phyloP scores from a whole-genome alignment of 2,888 invertebrate species.

The Eretmocerus hayati region DNA sequence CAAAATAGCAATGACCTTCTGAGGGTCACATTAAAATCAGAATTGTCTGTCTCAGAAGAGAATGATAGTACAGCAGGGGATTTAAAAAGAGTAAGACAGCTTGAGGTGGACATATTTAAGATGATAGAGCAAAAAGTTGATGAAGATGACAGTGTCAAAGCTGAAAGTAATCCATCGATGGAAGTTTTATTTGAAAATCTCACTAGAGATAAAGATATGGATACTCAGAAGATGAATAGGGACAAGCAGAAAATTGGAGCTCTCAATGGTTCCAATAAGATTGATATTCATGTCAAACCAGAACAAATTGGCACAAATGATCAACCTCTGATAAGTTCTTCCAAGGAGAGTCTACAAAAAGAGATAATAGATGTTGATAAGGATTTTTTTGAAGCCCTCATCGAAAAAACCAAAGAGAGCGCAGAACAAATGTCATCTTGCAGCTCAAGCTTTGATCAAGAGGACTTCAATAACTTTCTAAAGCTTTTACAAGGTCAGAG shows the following conservation, averaged over 20 bases:
- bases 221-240: slow-evolving; percentile 36
- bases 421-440: slow-evolving; percentile 36
- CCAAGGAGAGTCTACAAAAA: slow-evolving; percentile 38
- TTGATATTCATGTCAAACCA: no score
- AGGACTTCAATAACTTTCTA: slow-evolving; percentile 42
- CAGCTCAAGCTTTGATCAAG: slow-evolving; percentile 41
- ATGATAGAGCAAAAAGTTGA: slow-evolving; percentile 38
- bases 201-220: slow-evolving; percentile 30
- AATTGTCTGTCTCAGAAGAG: slow-evolving; percentile 34
- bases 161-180: slow-evolving; percentile 30
- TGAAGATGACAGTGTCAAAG: slow-evolving; percentile 31
- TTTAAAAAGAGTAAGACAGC: slow-evolving; percentile 29
- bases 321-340: no score
- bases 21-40: slow-evolving; percentile 37
- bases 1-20: slow-evolving; percentile 36
- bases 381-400: slow-evolving; percentile 39
- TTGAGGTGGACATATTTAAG: slow-evolving; percentile 41
- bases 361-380: slow-evolving; percentile 44
- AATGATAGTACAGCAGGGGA: slow-evolving; percentile 19
- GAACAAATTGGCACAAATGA: no score
- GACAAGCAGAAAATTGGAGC: slow-evolving; percentile 40
- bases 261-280: slow-evolving; percentile 40
- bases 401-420: slow-evolving; percentile 35
- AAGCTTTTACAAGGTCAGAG: slow-evolving; percentile 38
- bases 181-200: slow-evolving; percentile 33